phyloP scores from a whole-genome alignment of 2,888 invertebrate species.

The Stenotaenia linearis region DNA sequence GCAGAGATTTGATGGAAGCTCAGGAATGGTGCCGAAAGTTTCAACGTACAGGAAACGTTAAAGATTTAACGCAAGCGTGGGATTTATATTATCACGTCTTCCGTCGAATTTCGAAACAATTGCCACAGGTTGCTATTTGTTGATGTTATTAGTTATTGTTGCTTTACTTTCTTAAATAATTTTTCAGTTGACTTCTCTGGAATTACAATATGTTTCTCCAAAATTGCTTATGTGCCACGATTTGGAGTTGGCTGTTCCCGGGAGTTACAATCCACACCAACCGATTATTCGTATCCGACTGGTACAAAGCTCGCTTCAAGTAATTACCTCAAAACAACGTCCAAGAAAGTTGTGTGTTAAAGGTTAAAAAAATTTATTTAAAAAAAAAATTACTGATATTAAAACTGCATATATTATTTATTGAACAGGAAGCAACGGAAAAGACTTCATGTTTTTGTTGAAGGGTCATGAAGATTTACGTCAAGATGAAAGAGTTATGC shows the following conservation, averaged over 20 bases:
- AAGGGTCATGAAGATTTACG: constrained; percentile 98
- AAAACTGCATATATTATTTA: too few species aligned
- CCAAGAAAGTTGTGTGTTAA: constrained; percentile 88
- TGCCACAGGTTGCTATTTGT: constrained; percentile 57
- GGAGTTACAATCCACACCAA: constrained; percentile 91
- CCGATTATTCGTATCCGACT: constrained; percentile 80
- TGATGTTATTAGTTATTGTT: background rate
- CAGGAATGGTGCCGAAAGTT: constrained; percentile 87
- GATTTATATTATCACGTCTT: constrained; percentile 99
- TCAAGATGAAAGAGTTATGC: constrained; percentile 99
- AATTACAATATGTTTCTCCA: constrained; percentile 87
- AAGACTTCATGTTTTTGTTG: constrained; percentile 95
- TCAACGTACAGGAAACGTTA: constrained; percentile 67
- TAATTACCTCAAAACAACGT: constrained; percentile 96
- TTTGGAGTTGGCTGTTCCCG: constrained; percentile 93
- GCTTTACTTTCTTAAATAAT: background rate
- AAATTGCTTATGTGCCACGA: constrained; percentile 76
- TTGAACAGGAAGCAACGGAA: constrained; percentile 84
- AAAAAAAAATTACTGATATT: background rate
- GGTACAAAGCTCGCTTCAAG: constrained; percentile 85
- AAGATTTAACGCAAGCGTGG: constrained; percentile 97
- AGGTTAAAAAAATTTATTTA: constrained; percentile 51
- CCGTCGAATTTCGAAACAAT: constrained; percentile 87
- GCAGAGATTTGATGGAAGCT: constrained; percentile 87
- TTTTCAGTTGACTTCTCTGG: constrained; percentile 69